A percentile compares a stretch with the other conserved stretches of the same genome.
Evolutionary conservation across 2,113 vertebrate genomes (phyloP).

Genomic region (Solea senegalensis): DNA sequence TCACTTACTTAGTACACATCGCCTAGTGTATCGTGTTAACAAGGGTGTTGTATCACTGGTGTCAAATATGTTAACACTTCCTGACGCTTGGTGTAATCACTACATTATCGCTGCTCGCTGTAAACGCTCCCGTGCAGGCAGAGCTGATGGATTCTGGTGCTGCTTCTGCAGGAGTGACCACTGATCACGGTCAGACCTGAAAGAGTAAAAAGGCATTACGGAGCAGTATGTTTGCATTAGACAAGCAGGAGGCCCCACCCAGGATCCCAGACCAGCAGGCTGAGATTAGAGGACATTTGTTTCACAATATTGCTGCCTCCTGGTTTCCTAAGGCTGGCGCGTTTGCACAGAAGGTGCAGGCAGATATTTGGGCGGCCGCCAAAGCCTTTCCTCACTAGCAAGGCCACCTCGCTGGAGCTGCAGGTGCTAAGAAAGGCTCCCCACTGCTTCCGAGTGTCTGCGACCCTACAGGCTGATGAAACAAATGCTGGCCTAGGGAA

Average conservation of each 20-base stretch:
- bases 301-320: constrained; percentile 87
- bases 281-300: constrained; percentile 89
- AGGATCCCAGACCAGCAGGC: constrained; percentile 84
- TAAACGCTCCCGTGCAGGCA: not conserved
- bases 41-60: too few species aligned
- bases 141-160: not conserved
- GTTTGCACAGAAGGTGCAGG: constrained; percentile 91
- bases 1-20: too few species aligned
- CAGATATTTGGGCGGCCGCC: constrained; percentile 91
- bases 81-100: too few species aligned
- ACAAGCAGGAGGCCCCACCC: constrained; percentile 66
- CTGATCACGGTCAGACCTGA: constrained; percentile 19
- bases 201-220: constrained; percentile 29
- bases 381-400: constrained; percentile 82
- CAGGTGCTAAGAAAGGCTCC: constrained; percentile 84
- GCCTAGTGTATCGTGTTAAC: too few species aligned
- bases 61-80: too few species aligned
- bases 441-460: constrained; percentile 78
- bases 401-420: constrained; percentile 83
- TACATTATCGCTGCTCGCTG: not conserved
- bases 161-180: constrained; percentile 7
- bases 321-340: constrained; percentile 86
- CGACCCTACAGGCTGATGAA: constrained; percentile 90
- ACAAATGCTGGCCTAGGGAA: constrained; percentile 90
- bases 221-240: constrained; percentile 6